Evolutionary conservation across 2,888 invertebrate species (phyloP).

Genomic region (Heliconius sara): DNA sequence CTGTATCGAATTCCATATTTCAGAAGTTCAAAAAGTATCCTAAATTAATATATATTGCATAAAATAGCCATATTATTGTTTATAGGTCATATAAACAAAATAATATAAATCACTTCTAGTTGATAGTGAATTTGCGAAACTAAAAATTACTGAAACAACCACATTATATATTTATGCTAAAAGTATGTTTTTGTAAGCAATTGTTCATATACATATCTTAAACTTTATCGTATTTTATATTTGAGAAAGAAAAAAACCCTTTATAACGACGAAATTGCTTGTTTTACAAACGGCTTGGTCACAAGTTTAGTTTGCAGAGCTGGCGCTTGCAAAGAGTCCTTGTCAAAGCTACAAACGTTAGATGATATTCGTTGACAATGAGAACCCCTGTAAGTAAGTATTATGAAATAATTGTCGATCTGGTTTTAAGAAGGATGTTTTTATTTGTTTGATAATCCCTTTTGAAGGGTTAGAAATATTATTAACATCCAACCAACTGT

Average conservation of each 20-base stretch:
- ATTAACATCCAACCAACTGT: constrained; percentile 27
- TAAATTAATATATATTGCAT: too few species aligned
- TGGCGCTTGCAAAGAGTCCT: constrained; percentile 37
- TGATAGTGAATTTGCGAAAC: too few species aligned
- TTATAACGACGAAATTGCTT: not conserved
- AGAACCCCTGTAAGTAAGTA: constrained; percentile 54
- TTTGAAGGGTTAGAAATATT: constrained; percentile 44
- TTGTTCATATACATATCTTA: too few species aligned
- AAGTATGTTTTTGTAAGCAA: too few species aligned
- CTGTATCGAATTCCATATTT: too few species aligned
- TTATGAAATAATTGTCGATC: constrained; percentile 60
- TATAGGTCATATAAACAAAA: too few species aligned
- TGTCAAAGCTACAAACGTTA: constrained; percentile 56
- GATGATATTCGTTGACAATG: constrained; percentile 55
- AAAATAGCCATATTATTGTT: too few species aligned
- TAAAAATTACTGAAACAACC: too few species aligned
- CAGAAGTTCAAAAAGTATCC: too few species aligned
- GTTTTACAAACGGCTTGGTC: constrained; percentile 7
- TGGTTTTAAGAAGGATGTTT: constrained; percentile 53
- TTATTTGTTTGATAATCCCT: constrained; percentile 38
- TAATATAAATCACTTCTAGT: too few species aligned
- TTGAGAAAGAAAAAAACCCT: not conserved
- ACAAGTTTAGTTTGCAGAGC: not conserved
- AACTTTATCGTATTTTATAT: too few species aligned
- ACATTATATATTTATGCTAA: too few species aligned